Evolutionary conservation across 2,888 invertebrate species (phyloP), one percentile per base, ranked within the genome.

Genomic region (Caenorhabditis wallacei): DNA sequence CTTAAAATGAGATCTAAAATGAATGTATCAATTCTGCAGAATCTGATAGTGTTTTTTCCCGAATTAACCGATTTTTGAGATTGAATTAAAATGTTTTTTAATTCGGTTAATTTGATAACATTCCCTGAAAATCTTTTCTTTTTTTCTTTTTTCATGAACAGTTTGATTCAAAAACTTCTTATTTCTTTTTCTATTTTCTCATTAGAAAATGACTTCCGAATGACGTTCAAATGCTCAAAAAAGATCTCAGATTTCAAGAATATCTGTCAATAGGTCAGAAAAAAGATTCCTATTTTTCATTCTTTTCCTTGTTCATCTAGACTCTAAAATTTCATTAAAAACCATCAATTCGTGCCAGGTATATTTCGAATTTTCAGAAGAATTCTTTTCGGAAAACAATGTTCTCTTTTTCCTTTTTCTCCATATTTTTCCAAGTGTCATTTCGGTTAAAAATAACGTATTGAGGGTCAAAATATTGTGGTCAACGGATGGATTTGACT

Each of bases 291-390:
- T 43, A 43, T 61, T 61, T 61, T 22, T 43, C 26, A 11, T 43
- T 46, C 43, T 2, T 24, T 43, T 22, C 20, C 2, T 22, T 18
- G n/a, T 48, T 48, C 16, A n/a, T 18, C 43, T 53, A 43, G 61
- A 61, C 61, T n/a, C n/a, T n/a, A 43, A 43, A n/a, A 61, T 48
- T 35, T 64, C 64, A 64, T 64, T 64, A 64, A 64, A 48, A 13
- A 64, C 48, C 20, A 64, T 64, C 48, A 64, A 35, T 48, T 64
- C n/a, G 64, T 64, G 64, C 48, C 63, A 64, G 63, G 63, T 64
- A 48, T 48, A 35, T 51, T 48, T 64, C 64, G n/a, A 64, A 64
- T 64, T 64, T 64, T 48, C 64, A 64, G n/a, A 30, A 48, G 43
- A n/a, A 26, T 11, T 53, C 3, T n/a, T 1, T 20, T 51, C 20